Evolutionary conservation across 2,113 vertebrate genomes (phyloP), one percentile per base, ranked within the genome.

Genomic region (Acrocephalus kingi): DNA sequence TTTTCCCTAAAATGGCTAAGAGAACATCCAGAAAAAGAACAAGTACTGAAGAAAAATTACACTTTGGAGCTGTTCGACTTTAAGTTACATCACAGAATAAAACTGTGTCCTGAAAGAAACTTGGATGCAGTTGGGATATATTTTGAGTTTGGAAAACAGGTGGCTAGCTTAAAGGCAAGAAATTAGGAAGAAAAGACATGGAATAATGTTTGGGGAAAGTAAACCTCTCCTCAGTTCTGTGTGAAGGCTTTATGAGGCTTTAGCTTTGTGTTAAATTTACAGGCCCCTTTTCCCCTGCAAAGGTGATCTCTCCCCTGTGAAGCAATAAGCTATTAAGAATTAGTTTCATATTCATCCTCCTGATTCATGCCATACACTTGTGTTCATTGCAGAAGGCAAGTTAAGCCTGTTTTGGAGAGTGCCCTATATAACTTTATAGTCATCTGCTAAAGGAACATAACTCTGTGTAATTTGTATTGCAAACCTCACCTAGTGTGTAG

Each of bases 401-500:
- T 88, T 82, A 94, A 94, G n/a, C 59, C 75, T 35, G 64, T 90
- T 94, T 72, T 72, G 76, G 30, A 91, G 58, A 89, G 51, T 82
- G 58, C 14, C 49, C 93, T 61, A 78, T 95, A 94, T 94, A 95
- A 91, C 96, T 95, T 95, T 96, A 95, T 85, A 62, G 87, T 87
- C 66, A 71, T 76, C 89, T 72, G 62, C 81, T 58, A 66, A 35
- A 94, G 81, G 94, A 84, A 45, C 74, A 79, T 97, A 96, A 95
- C 46, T 96, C 84, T 62, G 55, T 43, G 75, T 93, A 85, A 96
- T 96, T 93, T 95, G 91, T 94, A 63, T 85, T 86, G 89, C 49
- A 20, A 31, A 76, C 58, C 94, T 96, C 74, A 46, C 66, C n/a
- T 82, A 15, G n/a, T 33, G 37, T 20, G 37, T 25, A 76, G 84